phyloP scores from a whole-genome alignment of 2,113 vertebrate species.

The Actinemys pallida region DNA sequence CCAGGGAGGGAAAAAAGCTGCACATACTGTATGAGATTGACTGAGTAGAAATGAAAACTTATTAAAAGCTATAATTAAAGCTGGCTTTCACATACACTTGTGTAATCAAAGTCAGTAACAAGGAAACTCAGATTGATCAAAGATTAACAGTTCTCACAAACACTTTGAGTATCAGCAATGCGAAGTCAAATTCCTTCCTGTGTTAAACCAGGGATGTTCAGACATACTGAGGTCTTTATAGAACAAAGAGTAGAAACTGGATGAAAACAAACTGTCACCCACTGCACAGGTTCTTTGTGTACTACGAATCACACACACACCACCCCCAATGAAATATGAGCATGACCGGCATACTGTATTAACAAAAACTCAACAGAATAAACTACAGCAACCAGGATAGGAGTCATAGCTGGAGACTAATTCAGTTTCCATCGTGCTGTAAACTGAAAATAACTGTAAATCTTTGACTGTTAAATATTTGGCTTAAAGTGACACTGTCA shows the following conservation, averaged over 20 bases:
- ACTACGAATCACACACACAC: not conserved
- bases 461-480: slow-evolving; percentile 51
- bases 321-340: not conserved
- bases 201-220: slow-evolving; percentile 11
- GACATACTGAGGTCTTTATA: not conserved
- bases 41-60: slow-evolving; percentile 68
- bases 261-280: slow-evolving; percentile 14
- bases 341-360: not conserved
- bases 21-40: slow-evolving; percentile 42
- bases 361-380: slow-evolving; percentile 27
- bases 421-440: slow-evolving; percentile 26
- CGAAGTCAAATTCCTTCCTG: slow-evolving; percentile 4
- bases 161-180: slow-evolving; percentile 22
- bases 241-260: not conserved
- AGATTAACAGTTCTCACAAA: slow-evolving; percentile 67
- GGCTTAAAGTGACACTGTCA: slow-evolving; percentile 14
- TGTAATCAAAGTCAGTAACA: slow-evolving; percentile 78
- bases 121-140: slow-evolving; percentile 70
- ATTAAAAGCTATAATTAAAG: slow-evolving; percentile 80
- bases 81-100: slow-evolving; percentile 53
- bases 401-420: not conserved
- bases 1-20: slow-evolving; percentile 42
- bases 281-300: not conserved
- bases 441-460: slow-evolving; percentile 46
- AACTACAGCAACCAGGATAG: not conserved